These are phyloP conservation scores for Triplophysa rosa DNA, from an alignment of 2,113 vertebrate genomes.

Conservation along the genomic window DNA sequence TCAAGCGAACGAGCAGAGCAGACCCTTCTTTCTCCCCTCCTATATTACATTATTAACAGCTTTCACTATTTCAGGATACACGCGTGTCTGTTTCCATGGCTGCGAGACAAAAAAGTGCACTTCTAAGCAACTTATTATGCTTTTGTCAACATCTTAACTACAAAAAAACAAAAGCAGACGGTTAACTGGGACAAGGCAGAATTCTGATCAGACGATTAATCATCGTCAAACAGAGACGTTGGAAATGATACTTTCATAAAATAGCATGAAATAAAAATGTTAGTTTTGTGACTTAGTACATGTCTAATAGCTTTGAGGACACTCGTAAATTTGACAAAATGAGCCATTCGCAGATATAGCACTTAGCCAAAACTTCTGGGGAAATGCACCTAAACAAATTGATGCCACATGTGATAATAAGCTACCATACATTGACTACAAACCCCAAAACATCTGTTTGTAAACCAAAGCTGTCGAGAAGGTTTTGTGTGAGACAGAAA, in stretches of 20 bases:
- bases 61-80: constrained; percentile 27
- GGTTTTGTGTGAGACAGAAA: background rate
- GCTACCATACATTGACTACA: background rate
- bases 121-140: constrained; percentile 45
- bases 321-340: too few species aligned
- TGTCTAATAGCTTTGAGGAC: too few species aligned
- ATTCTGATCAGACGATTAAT: background rate
- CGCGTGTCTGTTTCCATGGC: constrained; percentile 6
- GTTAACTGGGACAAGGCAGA: background rate
- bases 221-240: background rate
- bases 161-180: background rate
- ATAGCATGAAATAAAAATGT: too few species aligned
- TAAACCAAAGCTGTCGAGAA: background rate
- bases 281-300: too few species aligned
- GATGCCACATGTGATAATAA: too few species aligned
- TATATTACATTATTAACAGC: constrained; percentile 53
- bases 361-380: too few species aligned
- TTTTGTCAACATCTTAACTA: constrained; percentile 39
- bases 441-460: background rate
- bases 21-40: constrained; percentile 38
- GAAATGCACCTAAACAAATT: too few species aligned
- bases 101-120: constrained; percentile 15
- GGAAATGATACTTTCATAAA: background rate
- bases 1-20: constrained; percentile 24
- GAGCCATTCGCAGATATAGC: too few species aligned